These are phyloP conservation scores for Lycocorax pyrrhopterus DNA, from an alignment of 2,113 vertebrate genomes.

Conservation along the genomic window DNA sequence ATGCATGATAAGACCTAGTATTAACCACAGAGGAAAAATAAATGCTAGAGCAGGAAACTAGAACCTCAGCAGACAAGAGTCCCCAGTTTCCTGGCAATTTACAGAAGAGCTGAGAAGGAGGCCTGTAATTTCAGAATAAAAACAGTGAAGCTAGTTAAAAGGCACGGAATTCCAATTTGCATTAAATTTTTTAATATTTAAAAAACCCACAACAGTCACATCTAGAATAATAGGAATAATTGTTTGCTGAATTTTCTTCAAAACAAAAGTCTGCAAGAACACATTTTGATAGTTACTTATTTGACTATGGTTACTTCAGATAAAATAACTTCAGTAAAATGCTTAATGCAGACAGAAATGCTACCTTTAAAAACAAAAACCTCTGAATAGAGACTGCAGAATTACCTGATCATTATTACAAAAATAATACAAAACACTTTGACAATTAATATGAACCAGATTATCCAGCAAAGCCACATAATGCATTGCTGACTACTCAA, in stretches of 20 bases:
- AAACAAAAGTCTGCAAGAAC: not conserved
- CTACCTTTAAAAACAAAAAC: not conserved
- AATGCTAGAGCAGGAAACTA: not conserved
- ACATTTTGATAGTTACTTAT: not conserved
- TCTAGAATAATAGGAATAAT: not conserved
- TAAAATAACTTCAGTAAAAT: not conserved
- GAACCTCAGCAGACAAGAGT: not conserved
- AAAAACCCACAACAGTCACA: not conserved
- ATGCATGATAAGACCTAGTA: not conserved
- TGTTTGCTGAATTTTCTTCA: not conserved
- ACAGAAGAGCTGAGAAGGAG: not conserved
- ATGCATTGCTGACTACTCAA: not conserved
- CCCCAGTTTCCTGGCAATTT: slow-evolving; percentile 4
- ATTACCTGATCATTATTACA: not conserved
- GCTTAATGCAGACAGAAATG: not conserved
- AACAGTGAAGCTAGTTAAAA: slow-evolving; percentile 2
- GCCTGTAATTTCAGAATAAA: slow-evolving; percentile 22
- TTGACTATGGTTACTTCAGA: not conserved
- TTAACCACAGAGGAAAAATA: slow-evolving; percentile 4
- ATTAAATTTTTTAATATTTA: not conserved
- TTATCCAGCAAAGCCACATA: not conserved
- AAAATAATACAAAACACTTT: not conserved
- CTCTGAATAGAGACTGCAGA: not conserved
- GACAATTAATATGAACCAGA: not conserved
- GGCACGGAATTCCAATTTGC: not conserved